Evolutionary conservation across 2,797 vertebrate species (phyloP).

Genomic region (Chaetophractus vellerosus): DNA sequence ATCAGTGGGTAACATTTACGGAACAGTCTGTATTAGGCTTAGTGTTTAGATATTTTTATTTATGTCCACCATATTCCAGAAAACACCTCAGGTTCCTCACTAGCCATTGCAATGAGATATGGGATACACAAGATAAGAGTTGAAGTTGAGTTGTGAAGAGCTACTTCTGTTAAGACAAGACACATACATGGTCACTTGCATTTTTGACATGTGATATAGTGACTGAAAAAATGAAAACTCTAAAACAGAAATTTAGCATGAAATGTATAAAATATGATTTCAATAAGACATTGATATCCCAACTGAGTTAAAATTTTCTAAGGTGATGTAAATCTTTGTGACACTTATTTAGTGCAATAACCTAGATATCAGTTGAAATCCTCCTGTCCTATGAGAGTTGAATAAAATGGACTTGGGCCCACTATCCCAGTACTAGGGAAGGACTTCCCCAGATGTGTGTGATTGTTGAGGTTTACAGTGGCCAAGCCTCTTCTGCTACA

Average conservation of each 20-base stretch:
- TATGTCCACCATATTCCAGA: not conserved
- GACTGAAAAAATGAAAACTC: not conserved
- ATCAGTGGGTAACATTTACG: not conserved
- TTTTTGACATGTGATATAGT: not conserved
- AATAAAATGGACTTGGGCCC: not conserved
- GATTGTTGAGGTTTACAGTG: not conserved
- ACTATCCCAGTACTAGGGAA: not conserved
- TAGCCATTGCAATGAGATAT: not conserved
- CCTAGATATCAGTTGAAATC: not conserved
- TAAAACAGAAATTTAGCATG: conserved; percentile 13
- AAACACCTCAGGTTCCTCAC: not conserved
- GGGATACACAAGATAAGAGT: not conserved
- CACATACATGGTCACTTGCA: not conserved
- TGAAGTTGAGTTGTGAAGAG: not conserved
- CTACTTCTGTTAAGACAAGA: not conserved
- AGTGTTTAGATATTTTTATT: not conserved
- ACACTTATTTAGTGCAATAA: not conserved
- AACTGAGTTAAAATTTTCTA: not conserved
- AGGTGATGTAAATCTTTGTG: not conserved
- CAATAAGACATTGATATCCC: not conserved
- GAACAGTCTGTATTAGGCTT: not conserved
- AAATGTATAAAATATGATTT: not conserved
- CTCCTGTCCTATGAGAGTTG: not conserved
- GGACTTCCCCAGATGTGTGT: not conserved
- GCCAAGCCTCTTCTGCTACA: not conserved